Base-by-base conservation (phyloP, 1,140 invertebrate species). In the Alviniconcha marisindica region DNA sequence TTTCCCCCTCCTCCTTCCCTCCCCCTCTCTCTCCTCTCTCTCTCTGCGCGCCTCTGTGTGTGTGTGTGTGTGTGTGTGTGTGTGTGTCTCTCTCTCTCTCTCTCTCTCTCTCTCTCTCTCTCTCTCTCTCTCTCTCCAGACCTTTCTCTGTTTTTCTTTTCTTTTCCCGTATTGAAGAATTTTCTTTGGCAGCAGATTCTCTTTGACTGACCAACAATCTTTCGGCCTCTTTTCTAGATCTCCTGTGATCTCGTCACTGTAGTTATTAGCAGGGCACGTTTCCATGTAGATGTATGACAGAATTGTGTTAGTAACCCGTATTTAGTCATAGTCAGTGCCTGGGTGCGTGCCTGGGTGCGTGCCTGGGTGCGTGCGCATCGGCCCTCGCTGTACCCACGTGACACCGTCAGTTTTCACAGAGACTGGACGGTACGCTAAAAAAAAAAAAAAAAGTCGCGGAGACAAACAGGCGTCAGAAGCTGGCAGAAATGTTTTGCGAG, bases 11-110 rank as follows among this genome's bases (percentile, higher is more conserved):
- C 12, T 48, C 38, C 21, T 28, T 74, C 71, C 28, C 42, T 48
- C 24, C 28, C 71, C 28, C 12, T 48, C 36, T 74, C 71, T 40
- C 38, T 74, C 71, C 71, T 48, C 38, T 48, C 12, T 74, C 71
- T 48, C 71, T 48, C 71, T 66, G n/a, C 33, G n/a, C 33, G 0
- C 33, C 5, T 66, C 5, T 66, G 0, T 66, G n/a, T 66, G 28
- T 66, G 4, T 66, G 5, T 66, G n/a, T 60, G 21, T 60, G 14
- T 60, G 21, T 60, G 2, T 24, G 21, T 60, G 54, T 60, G 4
- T 60, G 54, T 60, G 21, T 60, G 54, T 60, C 21, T 60, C 21
- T 60, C 21, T 18, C 21, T 18, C 21, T 24, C 0, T 60, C 12
- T 60, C 54, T 56, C 3, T 56, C 3, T 60, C 54, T 60, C 0